A percentile compares a stretch with the other conserved stretches of the same genome.
Evolutionary conservation across 2,888 invertebrate genomes (phyloP).

Genomic region (Tinea trinotella): DNA sequence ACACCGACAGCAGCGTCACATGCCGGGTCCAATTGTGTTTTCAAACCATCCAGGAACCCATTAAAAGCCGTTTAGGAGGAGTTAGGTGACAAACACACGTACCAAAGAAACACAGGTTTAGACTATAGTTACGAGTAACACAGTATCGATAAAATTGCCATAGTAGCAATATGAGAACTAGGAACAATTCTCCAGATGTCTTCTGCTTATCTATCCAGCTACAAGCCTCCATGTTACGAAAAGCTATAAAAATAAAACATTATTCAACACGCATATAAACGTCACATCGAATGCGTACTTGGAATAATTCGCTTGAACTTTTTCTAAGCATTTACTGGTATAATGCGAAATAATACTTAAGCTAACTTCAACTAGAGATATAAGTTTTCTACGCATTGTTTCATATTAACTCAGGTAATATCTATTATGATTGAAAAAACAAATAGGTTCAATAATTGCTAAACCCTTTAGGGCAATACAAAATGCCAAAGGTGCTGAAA

Average conservation of each 20-base stretch:
- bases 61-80: no score
- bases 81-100: no score
- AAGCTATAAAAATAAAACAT: slow-evolving; percentile 59
- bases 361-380: background rate
- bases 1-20: no score
- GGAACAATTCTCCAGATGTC: slow-evolving; percentile 5
- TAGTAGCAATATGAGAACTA: background rate
- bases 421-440: no score
- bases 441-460: no score
- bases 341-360: background rate
- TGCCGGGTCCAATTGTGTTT: no score
- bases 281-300: slow-evolving; percentile 52
- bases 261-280: slow-evolving; percentile 58
- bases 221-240: slow-evolving; percentile 33
- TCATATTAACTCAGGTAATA: background rate
- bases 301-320: slow-evolving; percentile 55
- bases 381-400: background rate
- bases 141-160: no score
- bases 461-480: no score
- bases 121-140: no score
- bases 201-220: slow-evolving; percentile 8
- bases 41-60: no score
- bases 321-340: slow-evolving; percentile 47
- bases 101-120: no score
- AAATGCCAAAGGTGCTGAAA: no score